Base-by-base conservation (phyloP, 2,113 vertebrate species). In the Lophius piscatorius region DNA sequence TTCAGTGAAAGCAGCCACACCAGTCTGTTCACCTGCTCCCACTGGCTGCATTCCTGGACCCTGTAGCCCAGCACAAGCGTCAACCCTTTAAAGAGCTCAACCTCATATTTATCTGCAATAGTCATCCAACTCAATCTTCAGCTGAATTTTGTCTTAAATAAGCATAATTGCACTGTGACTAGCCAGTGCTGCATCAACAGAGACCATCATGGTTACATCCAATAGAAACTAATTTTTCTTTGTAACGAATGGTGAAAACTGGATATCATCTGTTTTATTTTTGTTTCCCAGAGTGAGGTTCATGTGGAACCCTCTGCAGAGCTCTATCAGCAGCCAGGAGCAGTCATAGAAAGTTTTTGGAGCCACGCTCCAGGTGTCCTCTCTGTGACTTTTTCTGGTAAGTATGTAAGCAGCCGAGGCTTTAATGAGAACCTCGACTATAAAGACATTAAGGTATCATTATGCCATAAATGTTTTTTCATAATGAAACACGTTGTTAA, bases 341-440 rank as follows among this genome's bases (percentile, higher is more conserved):
- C 95, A 0, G 92, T 98, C 71, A 98, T 98, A 4, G 94, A 98
- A 63, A 97, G 94, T 84, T 96, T 98, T 8, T 93, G 95, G 42
- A 97, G 90, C 86, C 96, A 95, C n/a, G 94, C 95, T 47, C 95
- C 95, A 0, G 95, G 96, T 21, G 91, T 97, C 76, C 95, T 95
- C 90, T 97, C 96, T 48, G 96, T 96, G 78, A 97, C 95, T 31
- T 98, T 98, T 82, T 97, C 96, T 54, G 95, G 96, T 87, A 76
- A 28, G 59, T 48, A n/a, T 44, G 12, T 23, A 3, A 31, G 9
- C 21, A 22, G 8, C 28, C 11, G n/a, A 44, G 20, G 14, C 14
- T 14, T n/a, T n/a, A n/a, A n/a, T n/a, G n/a, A n/a, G 6, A 42
- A 17, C 17, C 38, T 2, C 14, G 39, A n/a, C n/a, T n/a, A n/a